Conservation (phyloP, 2,888 invertebrate genomes). For the Phorcus lineatus region DNA sequence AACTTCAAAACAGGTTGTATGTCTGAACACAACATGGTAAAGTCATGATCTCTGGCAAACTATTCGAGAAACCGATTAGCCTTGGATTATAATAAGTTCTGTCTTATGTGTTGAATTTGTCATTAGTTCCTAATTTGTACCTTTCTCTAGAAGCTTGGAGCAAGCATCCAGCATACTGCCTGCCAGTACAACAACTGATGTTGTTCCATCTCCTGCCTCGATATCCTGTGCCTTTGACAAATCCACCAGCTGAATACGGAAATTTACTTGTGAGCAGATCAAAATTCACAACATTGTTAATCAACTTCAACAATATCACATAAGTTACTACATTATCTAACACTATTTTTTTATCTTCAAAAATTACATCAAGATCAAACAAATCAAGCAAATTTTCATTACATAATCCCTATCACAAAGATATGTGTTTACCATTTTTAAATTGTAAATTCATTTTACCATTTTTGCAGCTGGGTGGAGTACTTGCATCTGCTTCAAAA, state of each 20-base stretch:
- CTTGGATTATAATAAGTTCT: too few species aligned
- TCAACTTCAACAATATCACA: too few species aligned
- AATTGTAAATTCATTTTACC: conserved; percentile 78
- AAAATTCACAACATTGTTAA: too few species aligned
- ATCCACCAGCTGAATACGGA: conserved; percentile 88
- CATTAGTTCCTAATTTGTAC: conserved; percentile 52
- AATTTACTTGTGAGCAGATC: too few species aligned
- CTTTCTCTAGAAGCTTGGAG: conserved; percentile 90
- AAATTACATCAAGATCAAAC: too few species aligned
- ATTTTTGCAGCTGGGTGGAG: conserved; percentile 99
- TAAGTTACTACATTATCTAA: too few species aligned
- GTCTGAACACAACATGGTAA: too few species aligned
- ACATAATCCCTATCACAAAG: not conserved
- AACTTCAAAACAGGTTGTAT: too few species aligned
- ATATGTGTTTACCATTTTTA: not conserved
- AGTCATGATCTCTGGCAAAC: too few species aligned
- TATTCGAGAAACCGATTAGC: too few species aligned
- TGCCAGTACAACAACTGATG: conserved; percentile 97
- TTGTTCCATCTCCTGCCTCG: conserved; percentile 99
- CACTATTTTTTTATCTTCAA: too few species aligned
- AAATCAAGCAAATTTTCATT: not conserved
- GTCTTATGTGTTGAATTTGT: too few species aligned
- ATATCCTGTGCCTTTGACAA: conserved; percentile 98
- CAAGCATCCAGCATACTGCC: conserved; percentile 96
- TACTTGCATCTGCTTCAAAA: conserved; percentile 98